Base-by-base conservation (phyloP, 2,888 invertebrate genomes). In the Margaritifera margaritifera region DNA sequence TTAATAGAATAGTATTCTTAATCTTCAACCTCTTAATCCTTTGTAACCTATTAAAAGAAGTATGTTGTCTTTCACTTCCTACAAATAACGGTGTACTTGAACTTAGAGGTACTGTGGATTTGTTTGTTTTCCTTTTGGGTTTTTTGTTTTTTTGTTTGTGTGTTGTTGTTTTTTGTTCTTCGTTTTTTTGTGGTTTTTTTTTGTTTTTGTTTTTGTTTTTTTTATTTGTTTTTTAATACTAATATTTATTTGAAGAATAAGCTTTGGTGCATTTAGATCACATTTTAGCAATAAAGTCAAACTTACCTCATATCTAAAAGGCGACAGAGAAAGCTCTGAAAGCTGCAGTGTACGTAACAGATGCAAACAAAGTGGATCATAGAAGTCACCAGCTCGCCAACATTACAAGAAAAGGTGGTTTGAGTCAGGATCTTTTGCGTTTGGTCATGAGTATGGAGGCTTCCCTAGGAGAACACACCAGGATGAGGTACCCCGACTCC, bases 401-500 rank as follows among this genome's bases (percentile, higher is more conserved):
- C 8, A 53, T 62, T 20, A 24, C 62, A 4, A 53, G 25, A 5
- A n/a, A 25, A 1, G 24, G 50, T 6, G 51, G 22, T 19, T 57
- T 31, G 25, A 42, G 19, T 15, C 54, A 64, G 72, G 42, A 42
- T 11, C 42, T 42, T 42, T 8, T 42, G 15, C 11, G 2, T 42
- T 15, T 42, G 42, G 72, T 66, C 20, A 27, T 25, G 11, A 53
- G 53, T 27, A 20, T 74, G 11, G 64, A 63, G 25, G 54, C 22
- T 1, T 53, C 27, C 18, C 27, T 74, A 4, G 69, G 69, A 11
- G 53, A 67, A 4, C 62, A 67, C 52, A 59, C 69, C 6, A 69
- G 66, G 57, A 62, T 74, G 66, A 54, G 71, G 19, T 71, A 71
- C 56, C 74, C 74, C 8, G 69, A 74, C 53, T 25, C 55, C 6